phyloP scores from a whole-genome alignment of 2,113 vertebrate species.

The Zingel zingel region DNA sequence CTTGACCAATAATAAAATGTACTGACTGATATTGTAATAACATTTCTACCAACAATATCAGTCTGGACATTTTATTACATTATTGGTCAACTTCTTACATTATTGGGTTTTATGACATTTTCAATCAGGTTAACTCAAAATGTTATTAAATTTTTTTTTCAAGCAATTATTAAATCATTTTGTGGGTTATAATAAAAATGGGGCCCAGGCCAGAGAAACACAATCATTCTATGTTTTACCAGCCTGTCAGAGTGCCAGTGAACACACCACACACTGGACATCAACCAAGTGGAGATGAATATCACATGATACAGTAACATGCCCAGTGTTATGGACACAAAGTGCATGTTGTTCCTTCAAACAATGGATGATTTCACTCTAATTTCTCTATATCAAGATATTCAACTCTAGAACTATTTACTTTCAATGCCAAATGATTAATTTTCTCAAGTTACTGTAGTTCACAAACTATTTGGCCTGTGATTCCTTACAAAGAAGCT shows the following conservation, averaged over 20 bases:
- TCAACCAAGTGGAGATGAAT: constrained; percentile 2
- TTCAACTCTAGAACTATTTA: not conserved
- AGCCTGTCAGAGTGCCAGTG: not conserved
- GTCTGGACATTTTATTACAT: too few species aligned
- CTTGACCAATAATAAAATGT: too few species aligned
- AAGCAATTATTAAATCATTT: too few species aligned
- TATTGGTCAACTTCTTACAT: too few species aligned
- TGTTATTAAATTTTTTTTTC: too few species aligned
- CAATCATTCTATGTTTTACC: not conserved
- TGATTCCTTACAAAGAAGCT: not conserved
- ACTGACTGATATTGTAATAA: too few species aligned
- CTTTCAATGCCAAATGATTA: not conserved
- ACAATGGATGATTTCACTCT: not conserved
- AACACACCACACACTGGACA: not conserved
- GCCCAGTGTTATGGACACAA: not conserved
- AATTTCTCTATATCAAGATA: not conserved
- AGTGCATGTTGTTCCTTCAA: not conserved
- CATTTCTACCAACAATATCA: too few species aligned
- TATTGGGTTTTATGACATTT: too few species aligned
- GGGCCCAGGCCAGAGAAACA: not conserved
- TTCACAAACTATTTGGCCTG: not conserved
- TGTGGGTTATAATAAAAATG: not conserved
- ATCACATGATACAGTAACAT: constrained; percentile 17
- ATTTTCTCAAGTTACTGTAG: not conserved
- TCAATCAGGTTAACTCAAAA: too few species aligned